phyloP scores from a whole-genome alignment of 2,888 invertebrate species.

The Tiliacea citrago region DNA sequence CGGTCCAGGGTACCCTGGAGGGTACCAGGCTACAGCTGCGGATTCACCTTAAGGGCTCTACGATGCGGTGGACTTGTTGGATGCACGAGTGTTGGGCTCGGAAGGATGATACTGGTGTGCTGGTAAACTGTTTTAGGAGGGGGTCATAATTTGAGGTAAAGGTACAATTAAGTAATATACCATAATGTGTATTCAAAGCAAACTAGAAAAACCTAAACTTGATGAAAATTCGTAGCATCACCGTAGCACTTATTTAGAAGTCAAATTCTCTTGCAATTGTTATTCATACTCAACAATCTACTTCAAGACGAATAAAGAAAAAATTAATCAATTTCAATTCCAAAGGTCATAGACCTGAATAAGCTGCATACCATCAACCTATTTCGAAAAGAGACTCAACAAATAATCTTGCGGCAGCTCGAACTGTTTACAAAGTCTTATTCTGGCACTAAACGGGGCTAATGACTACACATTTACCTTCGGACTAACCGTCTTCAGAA shows the following conservation, averaged over 20 bases:
- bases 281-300: constrained; percentile 29
- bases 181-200: neutral
- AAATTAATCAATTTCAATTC: constrained; percentile 9
- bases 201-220: neutral
- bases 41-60: no score
- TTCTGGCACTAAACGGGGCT: constrained; percentile 61
- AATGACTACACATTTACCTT: constrained; percentile 63
- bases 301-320: neutral
- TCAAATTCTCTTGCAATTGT: constrained; percentile 28
- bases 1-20: no score
- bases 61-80: no score
- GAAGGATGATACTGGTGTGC: neutral
- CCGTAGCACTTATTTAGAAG: constrained; percentile 8
- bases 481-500: constrained; percentile 55
- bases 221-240: constrained; percentile 7
- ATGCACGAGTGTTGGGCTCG: no score
- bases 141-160: neutral
- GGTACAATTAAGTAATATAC: neutral
- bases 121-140: neutral
- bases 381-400: constrained; percentile 53
- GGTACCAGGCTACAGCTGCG: no score
- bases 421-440: constrained; percentile 64
- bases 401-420: constrained; percentile 55
- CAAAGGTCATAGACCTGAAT: constrained; percentile 43
- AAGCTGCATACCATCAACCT: constrained; percentile 49